Evolutionary conservation across 2,888 invertebrate genomes (phyloP).

Genomic region (Andrena praecox): DNA sequence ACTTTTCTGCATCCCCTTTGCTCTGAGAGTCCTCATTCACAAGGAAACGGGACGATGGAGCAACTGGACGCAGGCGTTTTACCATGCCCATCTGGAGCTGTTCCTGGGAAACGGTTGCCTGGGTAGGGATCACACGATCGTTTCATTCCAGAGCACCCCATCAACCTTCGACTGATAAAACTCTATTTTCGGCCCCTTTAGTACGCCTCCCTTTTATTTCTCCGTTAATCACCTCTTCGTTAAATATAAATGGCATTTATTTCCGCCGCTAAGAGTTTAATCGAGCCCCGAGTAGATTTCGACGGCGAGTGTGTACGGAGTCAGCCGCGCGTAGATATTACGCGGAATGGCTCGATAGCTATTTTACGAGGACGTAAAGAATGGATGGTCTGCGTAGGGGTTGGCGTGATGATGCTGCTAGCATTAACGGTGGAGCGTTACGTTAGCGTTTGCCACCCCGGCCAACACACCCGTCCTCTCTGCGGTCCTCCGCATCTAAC

Average conservation of each 20-base stretch:
- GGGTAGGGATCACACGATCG: slow-evolving; percentile 82
- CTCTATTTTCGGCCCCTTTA: not conserved
- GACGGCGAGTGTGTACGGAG: not conserved
- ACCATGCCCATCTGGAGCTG: slow-evolving; percentile 89
- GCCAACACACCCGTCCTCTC: slow-evolving; percentile 88
- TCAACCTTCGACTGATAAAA: not conserved
- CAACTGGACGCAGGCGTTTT: slow-evolving; percentile 88
- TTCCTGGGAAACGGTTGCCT: slow-evolving; percentile 90
- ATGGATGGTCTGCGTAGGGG: slow-evolving; percentile 84
- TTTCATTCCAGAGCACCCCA: too few species aligned
- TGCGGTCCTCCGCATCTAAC: slow-evolving; percentile 89
- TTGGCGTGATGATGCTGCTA: slow-evolving; percentile 92
- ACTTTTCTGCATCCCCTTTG: slow-evolving; percentile 89
- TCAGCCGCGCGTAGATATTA: not conserved
- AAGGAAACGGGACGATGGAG: slow-evolving; percentile 89
- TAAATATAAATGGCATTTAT: not conserved
- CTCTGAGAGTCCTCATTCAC: slow-evolving; percentile 88
- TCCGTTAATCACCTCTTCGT: not conserved
- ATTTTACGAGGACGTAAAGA: not conserved
- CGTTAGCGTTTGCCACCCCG: slow-evolving; percentile 91
- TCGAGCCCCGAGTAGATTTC: not conserved
- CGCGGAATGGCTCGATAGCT: not conserved
- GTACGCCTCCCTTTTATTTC: not conserved
- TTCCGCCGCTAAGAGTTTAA: not conserved
- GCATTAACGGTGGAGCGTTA: slow-evolving; percentile 91